These are phyloP conservation scores for Orientallactaga sibirica DNA, from an alignment of 2,797 vertebrate genomes.

Conservation along the genomic window DNA sequence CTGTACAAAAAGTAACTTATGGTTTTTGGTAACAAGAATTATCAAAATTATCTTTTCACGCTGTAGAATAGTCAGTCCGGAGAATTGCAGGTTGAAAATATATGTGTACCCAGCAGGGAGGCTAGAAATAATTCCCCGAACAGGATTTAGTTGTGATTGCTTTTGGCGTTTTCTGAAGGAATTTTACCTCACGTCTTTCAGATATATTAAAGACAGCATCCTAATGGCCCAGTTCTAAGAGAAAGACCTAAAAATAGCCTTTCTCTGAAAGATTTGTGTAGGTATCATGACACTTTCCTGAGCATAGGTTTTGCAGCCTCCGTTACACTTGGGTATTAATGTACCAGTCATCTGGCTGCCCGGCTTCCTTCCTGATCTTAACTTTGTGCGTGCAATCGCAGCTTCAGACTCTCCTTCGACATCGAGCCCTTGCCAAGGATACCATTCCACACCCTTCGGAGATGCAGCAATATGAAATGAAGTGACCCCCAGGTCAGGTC, in stretches of 20 bases:
- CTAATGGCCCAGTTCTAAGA: conserved; percentile 37
- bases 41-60: conserved; percentile 15
- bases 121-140: background rate
- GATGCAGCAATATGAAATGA: conserved; percentile 7
- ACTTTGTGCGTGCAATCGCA: background rate
- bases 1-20: background rate
- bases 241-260: conserved; percentile 44
- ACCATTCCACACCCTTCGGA: background rate
- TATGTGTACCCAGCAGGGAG: background rate
- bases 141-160: conserved; percentile 27
- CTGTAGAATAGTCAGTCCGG: background rate
- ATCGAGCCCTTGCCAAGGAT: conserved; percentile 1
- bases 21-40: background rate
- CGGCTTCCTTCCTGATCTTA: conserved; percentile 54
- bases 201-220: conserved; percentile 20
- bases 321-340: background rate
- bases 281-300: background rate
- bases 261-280: conserved; percentile 36
- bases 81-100: background rate
- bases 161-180: conserved; percentile 32
- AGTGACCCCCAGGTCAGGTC: background rate
- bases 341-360: conserved; percentile 43
- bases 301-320: background rate
- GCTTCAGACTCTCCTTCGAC: conserved; percentile 35
- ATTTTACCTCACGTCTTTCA: conserved; percentile 46